These are phyloP conservation scores for Astyanax mexicanus DNA, from an alignment of 2,797 vertebrate genomes.

Conservation along the genomic window DNA sequence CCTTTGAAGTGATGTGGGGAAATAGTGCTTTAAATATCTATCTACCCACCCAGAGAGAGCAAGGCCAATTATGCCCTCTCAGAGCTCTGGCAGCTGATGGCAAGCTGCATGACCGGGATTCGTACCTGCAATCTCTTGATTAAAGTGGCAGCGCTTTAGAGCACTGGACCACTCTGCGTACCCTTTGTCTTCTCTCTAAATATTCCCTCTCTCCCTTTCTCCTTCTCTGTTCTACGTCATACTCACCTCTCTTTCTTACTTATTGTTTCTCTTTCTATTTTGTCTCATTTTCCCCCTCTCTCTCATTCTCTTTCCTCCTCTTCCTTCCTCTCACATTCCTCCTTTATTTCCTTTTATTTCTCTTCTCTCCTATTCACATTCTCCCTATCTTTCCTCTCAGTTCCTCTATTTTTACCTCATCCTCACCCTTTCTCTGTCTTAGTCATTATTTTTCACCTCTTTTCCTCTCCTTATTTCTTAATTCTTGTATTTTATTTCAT, in stretches of 20 bases:
- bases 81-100: too few relatives aligned
- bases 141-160: too few relatives aligned
- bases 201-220: neutral
- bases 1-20: too few relatives aligned
- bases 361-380: neutral
- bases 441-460: neutral
- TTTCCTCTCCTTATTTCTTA: neutral
- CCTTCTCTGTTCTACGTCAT: neutral
- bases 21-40: too few relatives aligned
- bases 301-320: too few relatives aligned
- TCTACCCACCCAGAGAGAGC: too few relatives aligned
- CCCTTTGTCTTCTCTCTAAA: neutral
- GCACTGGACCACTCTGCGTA: too few relatives aligned
- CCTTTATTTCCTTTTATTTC: neutral
- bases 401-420: neutral
- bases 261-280: neutral
- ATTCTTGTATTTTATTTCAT: neutral
- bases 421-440: neutral
- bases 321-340: neutral
- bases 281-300: too few relatives aligned
- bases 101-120: too few relatives aligned
- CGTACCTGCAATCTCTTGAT: too few relatives aligned
- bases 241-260: neutral
- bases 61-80: too few relatives aligned
- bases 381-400: neutral